A percentile compares a stretch with the other conserved stretches of the same genome.
Evolutionary conservation across 1,140 invertebrate species (phyloP).

Genomic region (Papilio dardanus): DNA sequence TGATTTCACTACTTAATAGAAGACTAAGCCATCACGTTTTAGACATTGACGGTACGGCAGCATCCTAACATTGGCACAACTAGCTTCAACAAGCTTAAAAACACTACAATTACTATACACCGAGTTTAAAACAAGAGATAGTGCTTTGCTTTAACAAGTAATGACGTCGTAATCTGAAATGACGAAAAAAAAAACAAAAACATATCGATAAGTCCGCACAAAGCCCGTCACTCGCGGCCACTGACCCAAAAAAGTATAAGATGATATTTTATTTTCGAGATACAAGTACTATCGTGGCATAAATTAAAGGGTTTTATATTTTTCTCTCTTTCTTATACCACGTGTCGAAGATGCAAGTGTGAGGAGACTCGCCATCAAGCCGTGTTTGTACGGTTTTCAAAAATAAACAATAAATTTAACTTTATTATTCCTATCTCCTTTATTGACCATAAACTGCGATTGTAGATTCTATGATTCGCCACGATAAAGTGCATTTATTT

Average conservation of each 20-base stretch:
- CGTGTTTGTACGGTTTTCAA: slow-evolving; percentile 59
- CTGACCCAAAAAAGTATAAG: slow-evolving; percentile 76
- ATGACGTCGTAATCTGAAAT: slow-evolving; percentile 26
- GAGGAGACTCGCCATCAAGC: slow-evolving; percentile 44
- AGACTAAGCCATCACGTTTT: too few relatives aligned
- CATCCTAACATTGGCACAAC: too few relatives aligned
- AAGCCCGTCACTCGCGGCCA: slow-evolving; percentile 63
- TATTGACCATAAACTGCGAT: neutral
- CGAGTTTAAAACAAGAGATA: neutral
- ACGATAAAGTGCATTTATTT: too few relatives aligned
- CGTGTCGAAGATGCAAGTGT: slow-evolving; percentile 67
- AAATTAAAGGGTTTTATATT: slow-evolving; percentile 81
- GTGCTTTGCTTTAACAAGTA: slow-evolving; percentile 4
- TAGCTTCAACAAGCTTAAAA: neutral
- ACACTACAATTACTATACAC: neutral
- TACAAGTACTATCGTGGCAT: slow-evolving; percentile 80
- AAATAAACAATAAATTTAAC: slow-evolving; percentile 39
- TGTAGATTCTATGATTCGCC: neutral
- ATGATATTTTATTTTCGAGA: slow-evolving; percentile 80
- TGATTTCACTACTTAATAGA: too few relatives aligned
- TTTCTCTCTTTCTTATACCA: slow-evolving; percentile 77
- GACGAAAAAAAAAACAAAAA: slow-evolving; percentile 51
- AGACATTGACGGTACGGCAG: too few relatives aligned
- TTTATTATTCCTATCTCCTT: neutral
- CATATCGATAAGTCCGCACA: slow-evolving; percentile 53